These are phyloP conservation scores for Pachypeltis micranthus DNA, from an alignment of 1,140 invertebrate genomes.

Conservation along the genomic window DNA sequence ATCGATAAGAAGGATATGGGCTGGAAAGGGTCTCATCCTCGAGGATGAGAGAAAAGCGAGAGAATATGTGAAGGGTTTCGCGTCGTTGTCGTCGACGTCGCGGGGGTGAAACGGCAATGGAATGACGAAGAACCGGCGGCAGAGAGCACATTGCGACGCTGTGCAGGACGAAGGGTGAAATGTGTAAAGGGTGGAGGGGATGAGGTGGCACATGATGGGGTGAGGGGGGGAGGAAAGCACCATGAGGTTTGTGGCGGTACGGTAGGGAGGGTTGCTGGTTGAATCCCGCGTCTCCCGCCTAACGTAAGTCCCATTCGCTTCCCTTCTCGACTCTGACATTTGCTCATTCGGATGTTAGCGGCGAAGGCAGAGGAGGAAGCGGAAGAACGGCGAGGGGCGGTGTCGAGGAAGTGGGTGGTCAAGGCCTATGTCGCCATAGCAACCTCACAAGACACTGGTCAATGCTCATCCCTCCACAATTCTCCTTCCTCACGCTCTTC, in stretches of 20 bases:
- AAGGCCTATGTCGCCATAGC: constrained; percentile 13
- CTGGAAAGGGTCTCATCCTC: constrained; percentile 18
- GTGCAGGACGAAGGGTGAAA: too few species aligned
- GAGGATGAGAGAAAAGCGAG: not conserved
- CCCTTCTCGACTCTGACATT: too few species aligned
- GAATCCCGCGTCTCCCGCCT: too few species aligned
- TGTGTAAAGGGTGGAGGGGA: constrained; percentile 25
- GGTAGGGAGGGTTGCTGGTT: too few species aligned
- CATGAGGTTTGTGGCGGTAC: too few species aligned
- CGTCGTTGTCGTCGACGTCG: too few species aligned
- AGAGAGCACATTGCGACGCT: too few species aligned
- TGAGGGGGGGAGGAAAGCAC: constrained; percentile 34
- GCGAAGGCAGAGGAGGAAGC: not conserved
- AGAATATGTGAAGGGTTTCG: not conserved
- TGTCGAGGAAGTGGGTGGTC: constrained; percentile 15
- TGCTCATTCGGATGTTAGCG: constrained; percentile 25
- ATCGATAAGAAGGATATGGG: constrained; percentile 24
- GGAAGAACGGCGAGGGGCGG: constrained; percentile 17
- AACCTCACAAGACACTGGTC: constrained; percentile 21
- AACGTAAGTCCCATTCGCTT: too few species aligned
- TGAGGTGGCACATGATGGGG: constrained; percentile 7
- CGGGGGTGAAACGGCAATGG: too few species aligned
- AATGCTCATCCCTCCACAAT: constrained; percentile 18
- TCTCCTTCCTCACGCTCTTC: too few species aligned
- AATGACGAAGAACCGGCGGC: too few species aligned